Evolutionary conservation across 2,113 vertebrate genomes (phyloP).

Genomic region (Melanerpes aurifrons): DNA sequence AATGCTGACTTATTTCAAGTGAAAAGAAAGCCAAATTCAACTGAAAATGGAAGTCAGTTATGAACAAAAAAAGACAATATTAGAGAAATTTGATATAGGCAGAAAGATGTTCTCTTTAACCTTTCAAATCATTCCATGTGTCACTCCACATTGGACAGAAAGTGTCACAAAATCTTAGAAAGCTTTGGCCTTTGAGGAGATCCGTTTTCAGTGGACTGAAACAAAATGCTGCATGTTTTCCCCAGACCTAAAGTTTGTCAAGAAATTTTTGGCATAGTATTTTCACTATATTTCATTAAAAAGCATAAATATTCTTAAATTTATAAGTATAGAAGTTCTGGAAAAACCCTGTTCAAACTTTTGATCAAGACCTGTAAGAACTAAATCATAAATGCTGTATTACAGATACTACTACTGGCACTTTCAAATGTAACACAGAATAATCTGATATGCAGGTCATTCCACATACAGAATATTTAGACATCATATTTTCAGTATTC

Average conservation of each 20-base stretch:
- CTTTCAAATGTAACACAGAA: neutral
- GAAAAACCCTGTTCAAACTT: neutral
- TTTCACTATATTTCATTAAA: neutral
- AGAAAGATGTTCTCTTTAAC: neutral
- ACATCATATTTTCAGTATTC: neutral
- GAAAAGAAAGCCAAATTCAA: neutral
- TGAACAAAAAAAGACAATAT: neutral
- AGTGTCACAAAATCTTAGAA: neutral
- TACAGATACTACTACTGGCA: neutral
- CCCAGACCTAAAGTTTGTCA: neutral
- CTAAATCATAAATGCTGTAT: neutral
- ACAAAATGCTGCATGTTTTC: neutral
- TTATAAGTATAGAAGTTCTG: neutral
- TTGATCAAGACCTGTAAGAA: neutral
- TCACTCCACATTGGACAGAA: neutral
- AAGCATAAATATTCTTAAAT: neutral
- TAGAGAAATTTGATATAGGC: neutral
- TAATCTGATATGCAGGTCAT: neutral
- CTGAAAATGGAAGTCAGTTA: neutral
- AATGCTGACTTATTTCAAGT: neutral
- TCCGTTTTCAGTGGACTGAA: neutral
- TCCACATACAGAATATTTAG: neutral
- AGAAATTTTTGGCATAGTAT: neutral
- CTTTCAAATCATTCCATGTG: neutral
- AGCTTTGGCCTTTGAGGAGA: neutral